Evolutionary conservation across 1,140 invertebrate species (phyloP).

Genomic region (Pseudomyrmex flavicornis): DNA sequence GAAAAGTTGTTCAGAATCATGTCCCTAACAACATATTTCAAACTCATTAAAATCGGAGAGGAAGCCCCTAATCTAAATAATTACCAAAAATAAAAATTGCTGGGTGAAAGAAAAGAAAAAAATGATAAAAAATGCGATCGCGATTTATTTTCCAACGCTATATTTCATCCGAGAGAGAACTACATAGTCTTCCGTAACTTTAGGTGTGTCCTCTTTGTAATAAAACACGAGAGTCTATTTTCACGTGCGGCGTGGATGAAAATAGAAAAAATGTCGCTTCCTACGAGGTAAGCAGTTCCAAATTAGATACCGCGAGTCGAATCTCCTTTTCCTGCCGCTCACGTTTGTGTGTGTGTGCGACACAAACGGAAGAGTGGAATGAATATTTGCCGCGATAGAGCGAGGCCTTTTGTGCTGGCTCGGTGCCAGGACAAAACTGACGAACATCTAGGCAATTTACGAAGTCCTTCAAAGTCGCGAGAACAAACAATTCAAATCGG

Average conservation of each 20-base stretch:
- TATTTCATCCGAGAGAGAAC: not conserved
- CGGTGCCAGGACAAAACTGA: constrained; percentile 40
- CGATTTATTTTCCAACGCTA: constrained; percentile 14
- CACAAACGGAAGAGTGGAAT: not conserved
- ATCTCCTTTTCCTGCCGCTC: constrained; percentile 17
- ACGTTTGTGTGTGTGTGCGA: not conserved
- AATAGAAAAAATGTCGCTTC: constrained; percentile 32
- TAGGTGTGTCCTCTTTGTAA: not conserved
- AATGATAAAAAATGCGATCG: too few relatives aligned
- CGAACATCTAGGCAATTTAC: not conserved
- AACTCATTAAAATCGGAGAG: too few relatives aligned
- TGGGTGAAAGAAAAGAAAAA: too few relatives aligned
- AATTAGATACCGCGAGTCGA: constrained; percentile 38
- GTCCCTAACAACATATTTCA: too few relatives aligned
- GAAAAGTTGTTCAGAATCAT: too few relatives aligned
- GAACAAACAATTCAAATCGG: constrained; percentile 15
- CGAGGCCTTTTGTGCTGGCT: constrained; percentile 4
- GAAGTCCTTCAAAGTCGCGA: constrained; percentile 11
- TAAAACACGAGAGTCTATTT: constrained; percentile 39
- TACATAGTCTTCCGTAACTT: not conserved
- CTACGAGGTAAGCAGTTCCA: constrained; percentile 56
- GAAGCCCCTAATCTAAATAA: too few relatives aligned
- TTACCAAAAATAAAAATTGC: too few relatives aligned
- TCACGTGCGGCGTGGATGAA: constrained; percentile 23
- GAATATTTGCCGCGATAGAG: constrained; percentile 18